Base-by-base conservation (phyloP, 2,113 vertebrate genomes). In the Psephotus haematonotus region DNA sequence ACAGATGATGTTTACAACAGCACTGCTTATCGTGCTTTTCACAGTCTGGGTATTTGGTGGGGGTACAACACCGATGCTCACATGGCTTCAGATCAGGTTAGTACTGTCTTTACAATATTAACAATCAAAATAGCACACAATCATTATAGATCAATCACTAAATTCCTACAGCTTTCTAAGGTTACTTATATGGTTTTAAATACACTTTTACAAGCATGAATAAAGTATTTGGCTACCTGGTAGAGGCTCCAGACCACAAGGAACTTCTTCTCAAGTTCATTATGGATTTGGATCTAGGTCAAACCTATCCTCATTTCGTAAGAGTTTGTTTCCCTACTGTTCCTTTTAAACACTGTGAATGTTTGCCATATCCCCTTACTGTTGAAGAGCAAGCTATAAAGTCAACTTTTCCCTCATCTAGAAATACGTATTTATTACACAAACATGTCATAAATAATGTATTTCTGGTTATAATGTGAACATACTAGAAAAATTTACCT, bases 11-110 rank as follows among this genome's bases (percentile, higher is more conserved):
- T 97, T 99, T 65, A 98, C 96, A 91, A 99, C 98, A 52, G 98
- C 98, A 0, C 97, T 99, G 79, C 97, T 99, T 53, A 91, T 99
- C 2, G 98, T 99, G 22, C 97, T 98, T 93, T 98, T 98, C 97
- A 99, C 98, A 0, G 97, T 99, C 87, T 99, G 98, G 98, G 97
- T 98, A 2, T 97, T 98, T 16, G 99, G 98, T 49, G 97, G 98
- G 3, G 98, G 98, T 50, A 98, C 98, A 1, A 98, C 97, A 2
- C 98, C 98, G 2, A 97, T 98, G 98, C 98, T 99, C 64, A 91
- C 96, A 0, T 97, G 96, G 97, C 98, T 99, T 72, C 97, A 98
- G 80, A 98, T 99, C 98, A 98, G 98, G 99, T 99, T 44, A 93
- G 98, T 98, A 13, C 25, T 69, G 28, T 16, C 62, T 37, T 53